These are phyloP conservation scores for Hydriomena furcata DNA, from an alignment of 2,888 invertebrate species.

Conservation along the genomic window DNA sequence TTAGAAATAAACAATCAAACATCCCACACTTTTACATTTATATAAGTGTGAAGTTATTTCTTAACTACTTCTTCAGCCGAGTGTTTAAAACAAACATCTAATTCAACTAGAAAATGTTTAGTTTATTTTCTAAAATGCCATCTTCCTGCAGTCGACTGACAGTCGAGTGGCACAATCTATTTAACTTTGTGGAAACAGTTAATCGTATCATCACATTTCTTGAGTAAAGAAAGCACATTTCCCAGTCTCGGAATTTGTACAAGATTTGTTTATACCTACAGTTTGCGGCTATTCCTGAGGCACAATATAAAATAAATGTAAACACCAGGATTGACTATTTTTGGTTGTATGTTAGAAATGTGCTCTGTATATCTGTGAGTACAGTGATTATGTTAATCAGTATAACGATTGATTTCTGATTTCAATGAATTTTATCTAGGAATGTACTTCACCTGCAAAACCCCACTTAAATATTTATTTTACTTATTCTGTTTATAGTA, in stretches of 20 bases:
- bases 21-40: too few species aligned
- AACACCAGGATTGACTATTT: neutral
- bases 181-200: slow-evolving; percentile 25
- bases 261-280: slow-evolving; percentile 9
- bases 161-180: slow-evolving; percentile 18
- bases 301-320: neutral
- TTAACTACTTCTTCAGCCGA: too few species aligned
- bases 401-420: too few species aligned
- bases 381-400: too few species aligned
- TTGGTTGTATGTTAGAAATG: too few species aligned
- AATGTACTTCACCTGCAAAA: too few species aligned
- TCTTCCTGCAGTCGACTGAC: slow-evolving; percentile 18
- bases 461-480: too few species aligned
- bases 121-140: neutral
- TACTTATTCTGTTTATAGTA: too few species aligned
- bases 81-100: neutral
- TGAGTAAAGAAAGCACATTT: slow-evolving; percentile 25
- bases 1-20: too few species aligned
- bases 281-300: neutral
- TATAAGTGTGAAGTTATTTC: too few species aligned
- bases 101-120: neutral
- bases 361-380: too few species aligned
- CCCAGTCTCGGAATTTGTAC: slow-evolving; percentile 23
- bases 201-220: slow-evolving; percentile 26
- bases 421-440: too few species aligned